Evolutionary conservation across 1,140 invertebrate genomes (phyloP), one percentile per base, ranked within the genome.

Genomic region (Lutraria rhynchaena): DNA sequence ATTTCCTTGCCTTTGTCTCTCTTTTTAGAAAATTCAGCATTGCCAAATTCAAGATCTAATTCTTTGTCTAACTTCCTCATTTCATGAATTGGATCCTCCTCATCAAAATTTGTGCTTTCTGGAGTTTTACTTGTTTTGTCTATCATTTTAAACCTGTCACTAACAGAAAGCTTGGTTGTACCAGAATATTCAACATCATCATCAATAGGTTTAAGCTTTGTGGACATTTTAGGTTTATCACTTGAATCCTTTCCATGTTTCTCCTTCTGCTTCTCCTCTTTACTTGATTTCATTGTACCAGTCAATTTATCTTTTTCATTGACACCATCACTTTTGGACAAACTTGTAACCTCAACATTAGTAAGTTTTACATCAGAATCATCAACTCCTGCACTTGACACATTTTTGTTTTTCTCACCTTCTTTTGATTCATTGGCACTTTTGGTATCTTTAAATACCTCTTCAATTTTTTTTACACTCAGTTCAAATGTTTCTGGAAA

Each of bases 111-210:
- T 41, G 35, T 22, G n/a, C 41, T 75, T 19, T 60, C 37, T 46
- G 63, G 63, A 49, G 24, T 31, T 11, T 61, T 61, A 41, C 53
- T 44, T 41, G 33, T 22, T 44, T 60, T 24, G 31, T 31, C 41
- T 46, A 73, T 73, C 60, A 37, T 73, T 37, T 73, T 81, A 74
- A 81, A 81, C 44, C 78, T 81, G 58, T 81, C 78, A 73, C 70
- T 65, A 3, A 73, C 46, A 19, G 78, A 73, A 27, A 73, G 63
- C 53, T 81, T 73, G 5, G 33, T 81, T 53, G 94, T 93, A 83
- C 95, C 95, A 85, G 94, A 95, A 46, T 94, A 94, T 76, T 94
- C 63, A 58, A 77, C 81, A 37, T 81, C 67, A 27, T 84, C 80
- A 61, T 67, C 37, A 31, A 80, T 63, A 35, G 61, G 58, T n/a